These are phyloP conservation scores for Microcebus murinus DNA, from an alignment of 2,113 vertebrate species.

Conservation along the genomic window DNA sequence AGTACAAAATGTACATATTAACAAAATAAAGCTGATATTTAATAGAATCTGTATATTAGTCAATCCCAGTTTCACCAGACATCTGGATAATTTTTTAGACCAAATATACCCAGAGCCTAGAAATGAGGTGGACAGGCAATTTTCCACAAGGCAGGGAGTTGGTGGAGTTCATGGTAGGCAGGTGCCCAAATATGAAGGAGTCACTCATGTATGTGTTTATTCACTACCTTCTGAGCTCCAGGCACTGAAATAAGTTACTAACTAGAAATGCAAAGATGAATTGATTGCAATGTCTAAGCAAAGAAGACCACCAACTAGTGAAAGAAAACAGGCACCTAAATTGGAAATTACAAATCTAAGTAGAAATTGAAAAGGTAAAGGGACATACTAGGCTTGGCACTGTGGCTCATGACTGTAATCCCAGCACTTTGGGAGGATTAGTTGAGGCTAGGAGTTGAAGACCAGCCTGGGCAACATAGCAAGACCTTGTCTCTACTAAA, in stretches of 20 bases:
- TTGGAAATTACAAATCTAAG: not conserved
- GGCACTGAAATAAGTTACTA: not conserved
- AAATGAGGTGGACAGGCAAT: not conserved
- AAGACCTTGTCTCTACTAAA: no score
- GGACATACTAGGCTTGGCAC: not conserved
- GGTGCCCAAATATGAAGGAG: not conserved
- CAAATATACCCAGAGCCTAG: not conserved
- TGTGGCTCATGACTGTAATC: no score
- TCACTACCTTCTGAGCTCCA: not conserved
- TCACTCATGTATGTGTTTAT: not conserved
- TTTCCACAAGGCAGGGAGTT: not conserved
- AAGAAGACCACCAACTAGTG: not conserved
- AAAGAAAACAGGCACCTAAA: not conserved
- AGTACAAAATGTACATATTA: not conserved
- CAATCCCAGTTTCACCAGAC: not conserved
- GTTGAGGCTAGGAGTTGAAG: no score
- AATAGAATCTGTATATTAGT: not conserved
- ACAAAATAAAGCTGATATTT: not conserved
- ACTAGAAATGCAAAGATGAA: not conserved
- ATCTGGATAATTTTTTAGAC: not conserved
- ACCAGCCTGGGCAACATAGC: no score
- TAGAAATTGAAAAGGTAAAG: not conserved
- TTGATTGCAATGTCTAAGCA: not conserved
- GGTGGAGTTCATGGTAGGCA: not conserved
- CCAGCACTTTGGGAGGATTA: no score